Conservation (phyloP, 2,888 invertebrate species). For the Sarcophaga subvicina region DNA sequence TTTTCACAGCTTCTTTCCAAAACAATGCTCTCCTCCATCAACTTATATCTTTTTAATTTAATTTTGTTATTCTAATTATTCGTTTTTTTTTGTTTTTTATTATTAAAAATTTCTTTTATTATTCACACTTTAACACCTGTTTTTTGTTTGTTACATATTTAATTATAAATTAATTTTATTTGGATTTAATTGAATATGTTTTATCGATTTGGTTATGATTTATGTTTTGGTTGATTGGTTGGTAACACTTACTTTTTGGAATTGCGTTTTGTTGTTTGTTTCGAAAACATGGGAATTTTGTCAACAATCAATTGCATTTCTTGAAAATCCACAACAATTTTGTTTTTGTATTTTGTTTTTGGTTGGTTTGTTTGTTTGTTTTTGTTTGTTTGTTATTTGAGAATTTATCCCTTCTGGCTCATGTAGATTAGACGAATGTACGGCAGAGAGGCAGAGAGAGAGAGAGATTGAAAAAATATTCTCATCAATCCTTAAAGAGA, state of each 20-base stretch:
- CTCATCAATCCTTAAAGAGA: constrained; percentile 39
- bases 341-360: neutral
- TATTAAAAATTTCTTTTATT: constrained; percentile 22
- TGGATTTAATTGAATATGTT: too few relatives aligned
- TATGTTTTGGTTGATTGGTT: constrained; percentile 31
- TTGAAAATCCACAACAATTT: constrained; percentile 71
- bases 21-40: neutral
- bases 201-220: neutral
- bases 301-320: constrained; percentile 82
- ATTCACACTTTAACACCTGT: constrained; percentile 59
- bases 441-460: too few relatives aligned
- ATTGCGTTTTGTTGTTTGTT: constrained; percentile 82
- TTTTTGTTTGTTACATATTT: constrained; percentile 8
- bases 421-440: neutral
- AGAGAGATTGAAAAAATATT: constrained; percentile 42
- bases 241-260: constrained; percentile 80
- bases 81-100: constrained; percentile 43
- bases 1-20: neutral
- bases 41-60: constrained; percentile 21
- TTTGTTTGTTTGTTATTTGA: neutral
- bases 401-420: constrained; percentile 26
- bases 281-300: constrained; percentile 82
- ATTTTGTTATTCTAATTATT: constrained; percentile 49
- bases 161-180: neutral
- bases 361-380: too few relatives aligned